Base-by-base conservation (phyloP, 1,140 invertebrate species). In the Gryon sp. region DNA sequence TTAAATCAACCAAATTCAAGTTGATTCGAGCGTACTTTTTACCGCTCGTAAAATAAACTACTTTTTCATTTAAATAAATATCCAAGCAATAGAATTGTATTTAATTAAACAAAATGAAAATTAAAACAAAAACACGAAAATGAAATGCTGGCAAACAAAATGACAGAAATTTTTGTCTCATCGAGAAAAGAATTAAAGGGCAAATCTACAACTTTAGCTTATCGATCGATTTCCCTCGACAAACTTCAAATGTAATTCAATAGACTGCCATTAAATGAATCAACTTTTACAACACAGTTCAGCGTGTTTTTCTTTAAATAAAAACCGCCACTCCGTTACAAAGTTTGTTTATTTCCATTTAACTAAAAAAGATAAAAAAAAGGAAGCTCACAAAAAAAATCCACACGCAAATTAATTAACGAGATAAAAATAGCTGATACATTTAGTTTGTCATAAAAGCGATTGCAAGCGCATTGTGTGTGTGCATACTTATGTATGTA, bases 201-300 rank as follows among this genome's bases (percentile, higher is more conserved):
- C n/a, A n/a, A 41, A 24, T 43, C 22, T 66, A 45, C 32, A 68
- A 50, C 24, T 48, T 53, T 34, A 38, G 2, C 9, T 26, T 50
- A 50, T 69, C 18, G 65, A 60, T 52, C 53, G 36, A 55, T 60
- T 70, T 45, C 34, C 16, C 30, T 43, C 45, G 19, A 26, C 36
- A 43, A 70, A 73, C 59, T 73, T 62, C 24, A 72, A 57, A 73
- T 63, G 40, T 57, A 73, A 73, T 55, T 62, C 48, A 73, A 73
- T 57, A 63, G 53, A 63, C 40, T 73, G 24, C 68, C 41, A 63
- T 73, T 57, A 57, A 53, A 11, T 11, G 68, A 73, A 38, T 63
- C 41, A 57, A 73, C 30, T 63, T 63, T 55, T 32, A 63, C 28
- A 57, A 4, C 36, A 8, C 14, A 2, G 22, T 24, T 52, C 26